Evolutionary conservation across 2,888 invertebrate genomes (phyloP).

Genomic region (Parapristionchus giblindavisi): DNA sequence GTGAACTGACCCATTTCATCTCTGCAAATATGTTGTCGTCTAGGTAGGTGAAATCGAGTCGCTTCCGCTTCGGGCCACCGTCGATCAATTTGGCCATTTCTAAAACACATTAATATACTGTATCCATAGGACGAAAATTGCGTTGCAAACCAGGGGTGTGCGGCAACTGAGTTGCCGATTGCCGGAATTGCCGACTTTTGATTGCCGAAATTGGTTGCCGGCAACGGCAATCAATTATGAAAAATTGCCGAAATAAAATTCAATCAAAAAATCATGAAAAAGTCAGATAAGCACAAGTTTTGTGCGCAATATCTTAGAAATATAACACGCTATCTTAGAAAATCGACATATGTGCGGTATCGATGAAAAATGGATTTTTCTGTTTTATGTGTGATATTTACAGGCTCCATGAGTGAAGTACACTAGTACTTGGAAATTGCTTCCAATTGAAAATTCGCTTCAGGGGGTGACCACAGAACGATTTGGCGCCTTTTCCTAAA

Average conservation of each 20-base stretch:
- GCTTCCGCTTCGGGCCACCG: constrained; percentile 47
- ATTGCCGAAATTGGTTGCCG: background rate
- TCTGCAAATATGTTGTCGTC: constrained; percentile 25
- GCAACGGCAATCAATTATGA: background rate
- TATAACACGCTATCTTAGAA: too few species aligned
- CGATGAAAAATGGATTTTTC: too few species aligned
- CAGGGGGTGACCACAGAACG: too few species aligned
- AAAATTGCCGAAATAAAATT: background rate
- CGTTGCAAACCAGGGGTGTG: too few species aligned
- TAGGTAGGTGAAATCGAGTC: constrained; percentile 54
- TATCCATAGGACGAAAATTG: background rate
- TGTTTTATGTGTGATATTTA: too few species aligned
- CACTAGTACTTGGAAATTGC: too few species aligned
- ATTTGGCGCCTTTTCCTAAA: too few species aligned
- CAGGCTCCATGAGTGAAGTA: too few species aligned
- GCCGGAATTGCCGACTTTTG: background rate
- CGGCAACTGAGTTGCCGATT: background rate
- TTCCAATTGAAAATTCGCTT: too few species aligned
- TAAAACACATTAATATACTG: background rate
- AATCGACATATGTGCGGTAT: too few species aligned
- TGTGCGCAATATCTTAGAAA: too few species aligned
- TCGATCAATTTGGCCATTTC: constrained; percentile 49
- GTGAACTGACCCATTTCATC: constrained; percentile 29
- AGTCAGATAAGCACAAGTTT: too few species aligned
- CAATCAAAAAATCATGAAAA: background rate